These are phyloP conservation scores for Synergus laeviventris DNA, from an alignment of 2,888 invertebrate species.

Conservation along the genomic window DNA sequence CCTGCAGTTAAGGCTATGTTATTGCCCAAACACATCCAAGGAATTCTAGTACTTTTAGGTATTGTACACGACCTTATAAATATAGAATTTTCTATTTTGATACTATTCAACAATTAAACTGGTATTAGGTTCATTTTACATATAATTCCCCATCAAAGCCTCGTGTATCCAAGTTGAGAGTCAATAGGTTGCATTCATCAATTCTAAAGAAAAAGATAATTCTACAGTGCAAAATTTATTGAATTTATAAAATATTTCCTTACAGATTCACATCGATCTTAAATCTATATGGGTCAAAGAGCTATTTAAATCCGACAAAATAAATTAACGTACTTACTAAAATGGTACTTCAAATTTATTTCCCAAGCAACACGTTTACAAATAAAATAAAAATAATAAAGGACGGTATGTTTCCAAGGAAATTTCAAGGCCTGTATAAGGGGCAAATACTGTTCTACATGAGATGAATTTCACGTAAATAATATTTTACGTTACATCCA, in stretches of 20 bases:
- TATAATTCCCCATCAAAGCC: neutral
- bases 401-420: slow-evolving; percentile 4
- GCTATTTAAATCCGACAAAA: neutral
- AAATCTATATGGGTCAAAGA: neutral
- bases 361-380: neutral
- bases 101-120: slow-evolving; percentile 52
- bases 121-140: slow-evolving; percentile 50
- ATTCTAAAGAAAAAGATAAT: neutral
- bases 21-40: neutral
- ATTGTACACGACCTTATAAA: slow-evolving; percentile 56
- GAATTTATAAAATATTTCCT: slow-evolving; percentile 35
- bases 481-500: no score
- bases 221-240: slow-evolving; percentile 28
- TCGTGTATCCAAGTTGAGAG: neutral
- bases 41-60: neutral
- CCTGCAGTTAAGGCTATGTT: neutral
- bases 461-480: neutral
- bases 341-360: neutral
- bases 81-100: slow-evolving; percentile 63
- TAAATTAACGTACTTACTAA: slow-evolving; percentile 4
- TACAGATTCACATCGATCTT: slow-evolving; percentile 17
- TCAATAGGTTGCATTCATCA: neutral
- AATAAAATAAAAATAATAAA: neutral
- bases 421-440: slow-evolving; percentile 32
- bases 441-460: slow-evolving; percentile 33